Evolutionary conservation across 37 sponge, comb jelly and placozoan species (phyloP), one percentile per base, ranked within the genome.

Genomic region (Corticium candelabrum): DNA sequence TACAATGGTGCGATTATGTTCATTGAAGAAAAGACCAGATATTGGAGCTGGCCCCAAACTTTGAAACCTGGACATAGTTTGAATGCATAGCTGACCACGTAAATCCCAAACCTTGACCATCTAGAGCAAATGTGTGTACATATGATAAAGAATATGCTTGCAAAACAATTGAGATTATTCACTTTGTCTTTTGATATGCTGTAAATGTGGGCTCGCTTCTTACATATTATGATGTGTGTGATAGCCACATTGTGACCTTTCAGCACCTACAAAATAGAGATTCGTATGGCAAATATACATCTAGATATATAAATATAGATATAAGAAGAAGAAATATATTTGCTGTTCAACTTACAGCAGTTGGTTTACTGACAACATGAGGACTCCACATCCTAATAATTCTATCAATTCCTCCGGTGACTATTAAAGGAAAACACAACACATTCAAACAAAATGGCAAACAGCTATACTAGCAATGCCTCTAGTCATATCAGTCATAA

Each of bases 171-270:
- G 37, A 2, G 39, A 30, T 36, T 3, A 39, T 78, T 80, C 36
- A 94, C 88, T 67, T 84, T 76, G 84, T 96, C 93, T 56, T 89
- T 87, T 31, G 96, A 91, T 70, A 96, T 80, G 77, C 88, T 89
- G 50, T 89, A 74, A 3, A 96, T 82, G 62, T 89, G 86, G 41
- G 78, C 79, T 11, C 85, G 41, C 1, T 7, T 21, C 15, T 85
- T 76, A 77, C 85, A 80, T 21, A 96, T 81, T 1, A 68, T 87
- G 30, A 96, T 79, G 80, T 86, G 83, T n/a, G 87, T 40, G 31
- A 96, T 86, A 29, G 93, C 86, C 0, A 87, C 75, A 0, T 76
- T 68, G 82, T 96, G 96, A 2, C 96, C 96, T 68, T 72, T 83
- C 71, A 94, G 75, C 0, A 72, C 83, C 90, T 89, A 39, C 3